Percentiles rank a stretch among this genome's conserved stretches.
Evolutionary conservation across 2,888 invertebrate species (phyloP).

Genomic region (Petrolisthes cinctipes): DNA sequence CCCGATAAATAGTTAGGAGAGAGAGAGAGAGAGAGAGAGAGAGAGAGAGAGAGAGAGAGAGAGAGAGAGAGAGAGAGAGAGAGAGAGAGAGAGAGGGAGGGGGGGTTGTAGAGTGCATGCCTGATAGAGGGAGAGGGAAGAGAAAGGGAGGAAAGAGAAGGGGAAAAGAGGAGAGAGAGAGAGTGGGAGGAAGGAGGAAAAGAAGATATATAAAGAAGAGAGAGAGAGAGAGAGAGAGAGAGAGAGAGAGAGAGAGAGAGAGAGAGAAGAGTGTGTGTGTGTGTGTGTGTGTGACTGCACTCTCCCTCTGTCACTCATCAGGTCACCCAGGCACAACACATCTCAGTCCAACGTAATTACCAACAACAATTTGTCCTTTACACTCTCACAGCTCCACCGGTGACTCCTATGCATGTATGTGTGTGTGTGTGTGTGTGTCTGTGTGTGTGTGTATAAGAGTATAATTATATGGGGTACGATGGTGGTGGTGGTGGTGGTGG

Average conservation of each 20-base stretch:
- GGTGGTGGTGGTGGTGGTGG: too few relatives aligned
- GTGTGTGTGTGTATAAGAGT: too few relatives aligned
- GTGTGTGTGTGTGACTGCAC: too few relatives aligned
- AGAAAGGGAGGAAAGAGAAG: not conserved
- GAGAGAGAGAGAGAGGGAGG: not conserved
- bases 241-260: not conserved
- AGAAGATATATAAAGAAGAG: not conserved
- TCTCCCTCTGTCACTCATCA: too few relatives aligned
- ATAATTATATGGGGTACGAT: too few relatives aligned
- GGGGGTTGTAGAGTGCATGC: not conserved
- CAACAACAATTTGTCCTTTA: too few relatives aligned
- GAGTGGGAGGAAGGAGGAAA: not conserved
- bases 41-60: not conserved
- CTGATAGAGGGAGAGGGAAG: not conserved
- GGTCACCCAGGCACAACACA: too few relatives aligned
- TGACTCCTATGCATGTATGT: too few relatives aligned
- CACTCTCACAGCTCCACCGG: too few relatives aligned
- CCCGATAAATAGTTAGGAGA: not conserved
- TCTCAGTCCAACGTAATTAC: too few relatives aligned
- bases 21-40: not conserved
- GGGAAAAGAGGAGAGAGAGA: not conserved
- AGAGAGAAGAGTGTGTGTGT: not conserved
- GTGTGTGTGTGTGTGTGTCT: too few relatives aligned
- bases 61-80: not conserved
- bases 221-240: not conserved